Base-by-base conservation (phyloP, 2,888 invertebrate genomes). In the Anagyrus pseudococci region DNA sequence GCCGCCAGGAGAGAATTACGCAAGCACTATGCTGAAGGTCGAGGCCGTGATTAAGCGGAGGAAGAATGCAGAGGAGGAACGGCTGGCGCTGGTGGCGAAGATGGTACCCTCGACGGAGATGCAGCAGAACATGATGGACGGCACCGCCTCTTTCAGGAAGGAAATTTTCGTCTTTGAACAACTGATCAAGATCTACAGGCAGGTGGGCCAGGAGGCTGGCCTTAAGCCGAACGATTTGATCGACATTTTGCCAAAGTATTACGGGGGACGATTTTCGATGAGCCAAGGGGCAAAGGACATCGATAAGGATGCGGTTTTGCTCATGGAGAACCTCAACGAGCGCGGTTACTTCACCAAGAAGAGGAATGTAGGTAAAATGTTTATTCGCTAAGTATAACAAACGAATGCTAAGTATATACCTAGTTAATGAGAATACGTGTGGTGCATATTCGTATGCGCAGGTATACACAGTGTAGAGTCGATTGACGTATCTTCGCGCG, bases 1-100 rank as follows among this genome's bases (percentile, higher is more conserved):
- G 15, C 82, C 83, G 19, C 83, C 85, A 0, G 87, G 87, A 0
- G 87, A 88, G 70, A 87, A 88, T 73, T 88, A 87, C 71, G 87
- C 87, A 4, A 87, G 87, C 69, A 78, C 85, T 1, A 86, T 88
- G 79, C 70, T 87, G 0, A 81, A 82, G 1, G 73, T 77, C 1
- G 22, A 17, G 8, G 46, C 47, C 0, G 13, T 44, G 2, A 20
- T 44, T 13, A 33, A 19, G 20, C 20, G 50, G 8, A 19, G n/a
- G n/a, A n/a, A n/a, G n/a, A n/a, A n/a, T n/a, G n/a, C n/a, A n/a
- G n/a, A n/a, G n/a, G n/a, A n/a, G 3, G 43, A 64, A 3, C 58
- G 70, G 17, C 78, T 83, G 67, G n/a, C n/a, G n/a, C 68, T 87
- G 10, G 84, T 87, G 1, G 87, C 85, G 0, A 88, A 88, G 71